Evolutionary conservation across 2,113 vertebrate species (phyloP).

Genomic region (Motacilla alba): DNA sequence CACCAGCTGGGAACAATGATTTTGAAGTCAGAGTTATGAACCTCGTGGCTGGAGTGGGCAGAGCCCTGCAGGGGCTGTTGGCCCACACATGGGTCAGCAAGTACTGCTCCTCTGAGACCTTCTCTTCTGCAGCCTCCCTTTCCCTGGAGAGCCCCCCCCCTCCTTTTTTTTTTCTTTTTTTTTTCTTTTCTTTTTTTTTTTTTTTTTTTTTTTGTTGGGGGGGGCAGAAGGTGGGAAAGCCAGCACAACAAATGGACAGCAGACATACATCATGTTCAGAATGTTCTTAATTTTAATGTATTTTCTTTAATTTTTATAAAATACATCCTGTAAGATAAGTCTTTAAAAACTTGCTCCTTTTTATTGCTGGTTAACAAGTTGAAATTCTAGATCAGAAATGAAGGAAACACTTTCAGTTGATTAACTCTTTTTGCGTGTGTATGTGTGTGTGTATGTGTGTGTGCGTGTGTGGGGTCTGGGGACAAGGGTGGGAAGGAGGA

Average conservation of each 20-base stretch:
- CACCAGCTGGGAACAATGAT: neutral
- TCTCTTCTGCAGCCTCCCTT: neutral
- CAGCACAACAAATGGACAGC: neutral
- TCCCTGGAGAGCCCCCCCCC: neutral
- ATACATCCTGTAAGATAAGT: constrained; percentile 77
- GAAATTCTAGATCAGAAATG: constrained; percentile 71
- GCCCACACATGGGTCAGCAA: neutral
- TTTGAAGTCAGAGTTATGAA: neutral
- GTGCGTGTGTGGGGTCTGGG: constrained; percentile 23
- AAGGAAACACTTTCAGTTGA: constrained; percentile 74
- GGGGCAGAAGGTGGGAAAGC: neutral
- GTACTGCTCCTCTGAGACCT: neutral
- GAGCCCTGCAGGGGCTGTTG: neutral
- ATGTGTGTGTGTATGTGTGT: neutral
- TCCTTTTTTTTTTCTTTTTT: no score
- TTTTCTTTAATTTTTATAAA: constrained; percentile 82
- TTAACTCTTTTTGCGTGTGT: constrained; percentile 50
- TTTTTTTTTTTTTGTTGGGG: neutral
- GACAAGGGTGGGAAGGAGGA: constrained; percentile 3
- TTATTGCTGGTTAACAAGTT: constrained; percentile 75
- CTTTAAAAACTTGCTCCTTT: constrained; percentile 74
- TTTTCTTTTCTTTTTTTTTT: no score
- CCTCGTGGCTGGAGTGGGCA: neutral
- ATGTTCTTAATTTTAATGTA: constrained; percentile 75
- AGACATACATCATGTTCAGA: constrained; percentile 15